Percentiles rank a stretch among this genome's conserved stretches.
Conservation (phyloP, 1,140 invertebrate species). For the Aporrectodea caliginosa region DNA sequence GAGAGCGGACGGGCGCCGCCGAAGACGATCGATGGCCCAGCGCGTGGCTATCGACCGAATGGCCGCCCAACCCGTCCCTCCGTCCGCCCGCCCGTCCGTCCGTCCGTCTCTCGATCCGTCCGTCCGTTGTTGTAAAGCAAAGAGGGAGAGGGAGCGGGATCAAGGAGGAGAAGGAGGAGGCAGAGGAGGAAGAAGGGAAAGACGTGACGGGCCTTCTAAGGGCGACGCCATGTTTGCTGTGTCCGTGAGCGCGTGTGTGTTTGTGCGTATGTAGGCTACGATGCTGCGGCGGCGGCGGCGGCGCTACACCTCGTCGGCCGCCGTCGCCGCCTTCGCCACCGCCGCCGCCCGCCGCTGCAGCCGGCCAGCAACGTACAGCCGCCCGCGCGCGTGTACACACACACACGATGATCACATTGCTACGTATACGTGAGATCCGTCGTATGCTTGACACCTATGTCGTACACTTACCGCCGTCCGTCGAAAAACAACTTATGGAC, state of each 20-base stretch:
- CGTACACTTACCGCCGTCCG: background rate
- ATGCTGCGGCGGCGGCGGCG: too few relatives aligned
- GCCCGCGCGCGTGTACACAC: background rate
- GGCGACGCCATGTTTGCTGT: conserved; percentile 1
- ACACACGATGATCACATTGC: background rate
- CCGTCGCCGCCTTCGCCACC: too few relatives aligned
- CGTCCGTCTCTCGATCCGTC: background rate
- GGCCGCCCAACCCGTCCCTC: too few relatives aligned
- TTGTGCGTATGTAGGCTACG: background rate
- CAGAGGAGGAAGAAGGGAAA: background rate
- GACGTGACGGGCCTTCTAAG: background rate
- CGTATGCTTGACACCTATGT: background rate
- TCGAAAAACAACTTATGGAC: too few relatives aligned
- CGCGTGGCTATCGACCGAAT: too few relatives aligned
- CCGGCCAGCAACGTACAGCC: too few relatives aligned
- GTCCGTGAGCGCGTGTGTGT: background rate
- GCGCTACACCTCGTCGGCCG: too few relatives aligned
- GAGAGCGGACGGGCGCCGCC: too few relatives aligned
- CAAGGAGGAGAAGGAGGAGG: background rate
- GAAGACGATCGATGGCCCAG: too few relatives aligned
- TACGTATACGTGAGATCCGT: background rate
- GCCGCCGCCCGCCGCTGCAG: too few relatives aligned
- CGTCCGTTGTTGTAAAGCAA: background rate
- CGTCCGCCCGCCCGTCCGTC: too few relatives aligned
- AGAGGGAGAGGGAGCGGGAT: background rate